Conservation (phyloP, 2,888 invertebrate species). For the Eupithecia tripunctaria region DNA sequence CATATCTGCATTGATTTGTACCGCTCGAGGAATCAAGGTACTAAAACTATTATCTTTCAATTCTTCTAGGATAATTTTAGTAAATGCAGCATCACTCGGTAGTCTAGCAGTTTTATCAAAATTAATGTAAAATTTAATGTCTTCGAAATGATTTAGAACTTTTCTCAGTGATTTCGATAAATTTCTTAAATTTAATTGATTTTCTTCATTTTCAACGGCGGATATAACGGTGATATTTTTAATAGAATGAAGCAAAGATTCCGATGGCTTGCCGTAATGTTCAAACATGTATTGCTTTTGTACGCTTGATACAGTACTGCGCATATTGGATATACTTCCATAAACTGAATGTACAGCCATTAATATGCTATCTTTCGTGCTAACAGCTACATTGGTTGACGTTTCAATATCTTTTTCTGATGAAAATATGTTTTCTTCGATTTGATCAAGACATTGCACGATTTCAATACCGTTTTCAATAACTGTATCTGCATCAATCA, state of each 20-base stretch:
- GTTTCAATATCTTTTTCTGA: conserved; percentile 68
- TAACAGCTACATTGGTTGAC: conserved; percentile 51
- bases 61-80: conserved; percentile 71
- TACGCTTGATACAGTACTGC: conserved; percentile 77
- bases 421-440: conserved; percentile 74
- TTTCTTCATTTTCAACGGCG: conserved; percentile 40
- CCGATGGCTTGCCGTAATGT: conserved; percentile 75
- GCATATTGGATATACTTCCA: conserved; percentile 81
- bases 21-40: conserved; percentile 48
- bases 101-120: conserved; percentile 78
- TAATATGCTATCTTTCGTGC: conserved; percentile 68
- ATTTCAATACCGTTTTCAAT: conserved; percentile 76
- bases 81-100: conserved; percentile 74
- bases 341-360: conserved; percentile 80
- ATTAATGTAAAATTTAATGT: conserved; percentile 78
- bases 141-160: conserved; percentile 76
- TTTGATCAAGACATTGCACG: conserved; percentile 67
- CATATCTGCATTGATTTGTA: conserved; percentile 44
- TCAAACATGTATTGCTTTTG: conserved; percentile 76
- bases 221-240: conserved; percentile 60
- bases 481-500: conserved; percentile 61
- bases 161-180: conserved; percentile 68
- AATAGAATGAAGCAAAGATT: conserved; percentile 63
- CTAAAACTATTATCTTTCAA: conserved; percentile 58
- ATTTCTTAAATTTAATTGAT: conserved; percentile 57